phyloP scores from a whole-genome alignment of 2,113 vertebrate genomes.

The Hippolais icterina region DNA sequence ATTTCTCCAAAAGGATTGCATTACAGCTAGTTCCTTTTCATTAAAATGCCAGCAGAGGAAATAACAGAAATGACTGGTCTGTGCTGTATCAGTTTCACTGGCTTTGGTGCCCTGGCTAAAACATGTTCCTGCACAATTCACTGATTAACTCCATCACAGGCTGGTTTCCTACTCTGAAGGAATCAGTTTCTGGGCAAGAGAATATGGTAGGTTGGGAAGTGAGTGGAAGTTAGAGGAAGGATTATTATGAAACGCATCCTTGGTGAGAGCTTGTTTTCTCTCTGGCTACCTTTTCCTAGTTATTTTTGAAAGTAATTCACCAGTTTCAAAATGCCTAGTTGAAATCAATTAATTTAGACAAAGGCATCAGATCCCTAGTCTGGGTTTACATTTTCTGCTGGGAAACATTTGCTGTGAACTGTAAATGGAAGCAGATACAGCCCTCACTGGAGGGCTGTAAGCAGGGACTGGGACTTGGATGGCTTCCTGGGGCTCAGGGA shows the following conservation, averaged over 20 bases:
- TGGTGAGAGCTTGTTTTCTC: background rate
- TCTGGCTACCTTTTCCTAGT: background rate
- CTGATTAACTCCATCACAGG: background rate
- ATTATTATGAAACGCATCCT: background rate
- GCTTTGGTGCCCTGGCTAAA: conserved; percentile 6
- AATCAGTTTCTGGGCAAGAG: background rate
- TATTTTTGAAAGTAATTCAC: background rate
- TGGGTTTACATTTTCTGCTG: background rate
- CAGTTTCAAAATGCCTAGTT: background rate
- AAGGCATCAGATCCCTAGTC: background rate
- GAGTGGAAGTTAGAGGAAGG: background rate
- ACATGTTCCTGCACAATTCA: rapidly evolving
- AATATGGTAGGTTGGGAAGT: background rate
- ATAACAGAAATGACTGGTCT: background rate
- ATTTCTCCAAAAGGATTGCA: conserved; percentile 37
- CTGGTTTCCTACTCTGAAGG: background rate
- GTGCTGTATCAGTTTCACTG: background rate
- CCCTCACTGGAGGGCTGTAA: background rate
- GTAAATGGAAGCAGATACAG: background rate
- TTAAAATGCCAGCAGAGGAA: conserved; percentile 17
- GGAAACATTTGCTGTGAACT: background rate
- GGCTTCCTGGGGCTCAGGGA: background rate
- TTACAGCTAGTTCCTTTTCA: conserved; percentile 31
- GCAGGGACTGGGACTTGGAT: too few relatives aligned
- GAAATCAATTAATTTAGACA: background rate